Base-by-base conservation (phyloP, 2,797 vertebrate genomes). In the Echiichthys vipera region DNA sequence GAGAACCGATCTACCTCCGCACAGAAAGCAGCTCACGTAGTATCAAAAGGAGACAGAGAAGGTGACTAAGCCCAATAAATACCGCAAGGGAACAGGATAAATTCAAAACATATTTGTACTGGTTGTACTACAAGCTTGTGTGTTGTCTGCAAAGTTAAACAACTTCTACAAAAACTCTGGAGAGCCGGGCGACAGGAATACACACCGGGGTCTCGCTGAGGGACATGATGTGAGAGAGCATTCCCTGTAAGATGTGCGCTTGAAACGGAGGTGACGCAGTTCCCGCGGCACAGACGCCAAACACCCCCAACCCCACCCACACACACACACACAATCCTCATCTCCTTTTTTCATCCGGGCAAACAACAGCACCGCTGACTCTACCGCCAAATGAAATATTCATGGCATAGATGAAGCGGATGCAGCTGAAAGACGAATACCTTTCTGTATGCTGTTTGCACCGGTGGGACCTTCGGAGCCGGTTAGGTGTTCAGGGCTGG, bases 311-410 rank as follows among this genome's bases (percentile, higher is more conserved):
- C 55, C 71, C 46, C 73, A 45, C 74, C 49, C 65, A 17, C 74
- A 4, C 53, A 7, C 71, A 24, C 15, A 22, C 43, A 24, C 47
- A 20, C 53, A 10, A 40, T 67, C 80, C 82, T 61, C 72, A 36
- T 74, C 77, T 74, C 69, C 74, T 59, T 27, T 84, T 92, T 92
- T 91, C 88, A 90, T 86, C 81, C 87, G 54, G 84, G 86, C 87
- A 90, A 91, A 93, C 87, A 92, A 89, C 61, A 74, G 66, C 81
- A 49, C 51, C 20, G 75, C 86, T 76, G 77, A 84, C 84, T 92
- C 66, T n/a, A 24, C 71, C 63, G 86, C 80, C n/a, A 57, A 68
- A 92, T 93, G 70, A 93, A 91, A 91, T 92, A 93, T 94, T 91
- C 89, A 92, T 91, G 61, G 87, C 79, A 34, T 77, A 92, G 84